These are phyloP conservation scores for Schizopygopsis malacanthus DNA, from an alignment of 2,797 vertebrate species.

Conservation along the genomic window DNA sequence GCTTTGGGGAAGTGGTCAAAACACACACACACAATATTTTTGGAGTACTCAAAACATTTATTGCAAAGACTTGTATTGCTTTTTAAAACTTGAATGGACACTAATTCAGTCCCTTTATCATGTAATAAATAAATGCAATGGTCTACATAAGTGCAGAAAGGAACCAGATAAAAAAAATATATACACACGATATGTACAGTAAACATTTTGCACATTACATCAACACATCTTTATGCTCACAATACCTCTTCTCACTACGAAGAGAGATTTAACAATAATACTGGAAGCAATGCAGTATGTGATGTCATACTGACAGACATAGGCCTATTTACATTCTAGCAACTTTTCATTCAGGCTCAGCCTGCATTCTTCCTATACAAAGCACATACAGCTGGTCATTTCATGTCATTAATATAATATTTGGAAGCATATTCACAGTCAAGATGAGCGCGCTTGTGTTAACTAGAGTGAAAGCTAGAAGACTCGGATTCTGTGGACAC, in stretches of 20 bases:
- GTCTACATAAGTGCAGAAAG: conserved; percentile 59
- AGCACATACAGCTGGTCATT: neutral
- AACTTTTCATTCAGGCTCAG: conserved; percentile 56
- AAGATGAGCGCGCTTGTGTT: conserved; percentile 64
- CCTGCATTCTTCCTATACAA: conserved; percentile 31
- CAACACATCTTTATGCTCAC: conserved; percentile 21
- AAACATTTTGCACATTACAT: conserved; percentile 28
- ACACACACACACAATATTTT: neutral
- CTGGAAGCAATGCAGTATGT: conserved; percentile 34
- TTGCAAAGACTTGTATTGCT: conserved; percentile 57
- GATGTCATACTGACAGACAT: conserved; percentile 15
- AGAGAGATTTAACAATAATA: conserved; percentile 40
- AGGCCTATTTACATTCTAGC: conserved; percentile 40
- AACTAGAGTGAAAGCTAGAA: conserved; percentile 98
- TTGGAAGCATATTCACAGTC: conserved; percentile 7
- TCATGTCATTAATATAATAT: conserved; percentile 5
- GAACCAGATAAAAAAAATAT: conserved; percentile 34
- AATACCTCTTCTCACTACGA: conserved; percentile 31
- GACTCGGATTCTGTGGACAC: conserved; percentile 97
- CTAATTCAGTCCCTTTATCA: neutral
- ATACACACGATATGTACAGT: conserved; percentile 48
- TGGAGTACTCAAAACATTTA: conserved; percentile 53
- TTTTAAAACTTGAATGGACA: conserved; percentile 39
- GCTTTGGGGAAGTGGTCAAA: neutral
- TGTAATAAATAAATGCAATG: conserved; percentile 63